Conservation (phyloP, 30 jellyfish, hydroid and myxozoan species). For the Chrysaora quinquecirrha region DNA sequence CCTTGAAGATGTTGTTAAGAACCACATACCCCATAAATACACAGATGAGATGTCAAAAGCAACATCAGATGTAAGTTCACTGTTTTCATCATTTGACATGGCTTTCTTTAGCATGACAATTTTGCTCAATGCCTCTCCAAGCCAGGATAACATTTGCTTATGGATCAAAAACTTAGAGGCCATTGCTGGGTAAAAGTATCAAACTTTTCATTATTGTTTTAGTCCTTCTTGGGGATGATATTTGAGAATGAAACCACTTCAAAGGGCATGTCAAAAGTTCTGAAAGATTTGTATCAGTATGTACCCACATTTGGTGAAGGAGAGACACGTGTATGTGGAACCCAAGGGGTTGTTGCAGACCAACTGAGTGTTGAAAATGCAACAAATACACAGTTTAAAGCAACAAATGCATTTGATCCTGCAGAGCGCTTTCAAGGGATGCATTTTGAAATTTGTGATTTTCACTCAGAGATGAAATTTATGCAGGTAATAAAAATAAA, state of each 20-base stretch:
- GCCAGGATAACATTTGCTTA: no score
- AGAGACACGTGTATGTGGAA: background rate
- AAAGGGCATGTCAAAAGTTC: background rate
- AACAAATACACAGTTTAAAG: conserved; percentile 6
- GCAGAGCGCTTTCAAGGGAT: conserved; percentile 4
- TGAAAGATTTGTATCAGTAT: background rate
- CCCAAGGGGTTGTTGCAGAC: background rate
- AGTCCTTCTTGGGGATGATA: background rate
- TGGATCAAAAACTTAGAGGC: no score
- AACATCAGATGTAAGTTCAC: no score
- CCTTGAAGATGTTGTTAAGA: no score
- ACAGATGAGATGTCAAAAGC: no score
- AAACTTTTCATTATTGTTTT: no score
- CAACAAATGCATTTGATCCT: conserved; percentile 3
- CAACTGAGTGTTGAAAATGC: conserved; percentile 27
- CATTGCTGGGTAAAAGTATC: no score
- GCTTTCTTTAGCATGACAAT: no score
- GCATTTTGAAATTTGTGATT: conserved; percentile 24
- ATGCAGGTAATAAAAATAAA: no score
- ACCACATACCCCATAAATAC: no score
- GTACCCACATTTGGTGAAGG: background rate
- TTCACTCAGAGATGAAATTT: conserved; percentile 18
- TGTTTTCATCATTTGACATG: no score
- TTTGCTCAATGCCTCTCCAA: conserved; percentile 2
- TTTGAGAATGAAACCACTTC: background rate